Base-by-base conservation (phyloP, 2,113 vertebrate genomes). In the Anser cygnoides region DNA sequence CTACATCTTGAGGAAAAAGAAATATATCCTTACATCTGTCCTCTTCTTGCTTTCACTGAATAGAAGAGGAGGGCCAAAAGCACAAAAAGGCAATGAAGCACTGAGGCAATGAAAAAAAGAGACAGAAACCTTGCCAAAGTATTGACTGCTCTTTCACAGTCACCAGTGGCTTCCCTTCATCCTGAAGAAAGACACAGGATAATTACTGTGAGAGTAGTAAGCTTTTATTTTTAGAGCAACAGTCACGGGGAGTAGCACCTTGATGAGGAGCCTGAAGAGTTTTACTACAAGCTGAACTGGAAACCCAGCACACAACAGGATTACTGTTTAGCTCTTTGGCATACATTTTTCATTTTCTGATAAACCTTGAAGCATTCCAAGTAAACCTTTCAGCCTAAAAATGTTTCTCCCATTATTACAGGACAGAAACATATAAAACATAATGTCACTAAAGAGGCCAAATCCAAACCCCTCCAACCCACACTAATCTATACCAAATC, bases 271-370 rank as follows among this genome's bases (percentile, higher is more conserved):
- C 89, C 61, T 87, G 19, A 80, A 85, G 13, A 94, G 26, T 13
- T 73, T 87, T 90, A 91, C 87, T 70, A 83, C n/a, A 95, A 83
- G 63, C 28, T 76, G 70, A 92, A 92, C 33, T 80, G n/a, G 59
- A 95, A 92, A 73, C 17, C 18, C 35, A 58, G 62, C 20, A 66
- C 22, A 70, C 44, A 88, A 73, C 29, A 72, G 31, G 37, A 76
- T 59, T 80, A 65, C 7, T 65, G 31, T 33, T 76, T 81, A 81
- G 17, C 18, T 93, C 37, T 87, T 52, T 62, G 44, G 29, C 26
- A 62, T 41, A 2, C 22, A 18, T 41, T 68, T 84, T 92, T 78
- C 14, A 57, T 74, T 76, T 94, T 66, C 62, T 80, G 62, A 75
- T 37, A 75, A 52, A 84, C 33, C 10, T 86, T 7, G 3, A 28